phyloP scores from a whole-genome alignment of 2,113 vertebrate genomes.

The Pithys albifrons region DNA sequence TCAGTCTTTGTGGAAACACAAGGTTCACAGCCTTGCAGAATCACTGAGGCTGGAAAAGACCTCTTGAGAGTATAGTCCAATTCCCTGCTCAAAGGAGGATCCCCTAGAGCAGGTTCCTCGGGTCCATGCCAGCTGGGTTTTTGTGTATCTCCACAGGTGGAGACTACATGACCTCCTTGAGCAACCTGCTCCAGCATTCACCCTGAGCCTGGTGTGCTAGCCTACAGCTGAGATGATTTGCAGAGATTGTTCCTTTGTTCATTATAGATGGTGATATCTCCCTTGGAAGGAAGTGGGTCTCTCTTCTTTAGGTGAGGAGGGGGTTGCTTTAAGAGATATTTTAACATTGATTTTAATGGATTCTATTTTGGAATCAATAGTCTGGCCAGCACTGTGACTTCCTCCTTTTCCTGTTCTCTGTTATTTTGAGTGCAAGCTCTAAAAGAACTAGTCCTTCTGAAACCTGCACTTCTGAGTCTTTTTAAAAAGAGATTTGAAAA shows the following conservation, averaged over 20 bases:
- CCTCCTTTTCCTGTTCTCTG: slow-evolving; percentile 35
- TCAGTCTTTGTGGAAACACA: background rate
- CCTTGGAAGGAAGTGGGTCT: background rate
- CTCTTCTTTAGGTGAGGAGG: background rate
- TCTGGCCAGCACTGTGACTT: background rate
- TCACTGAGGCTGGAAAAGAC: background rate
- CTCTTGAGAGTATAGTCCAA: background rate
- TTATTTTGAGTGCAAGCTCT: background rate
- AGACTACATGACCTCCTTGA: background rate
- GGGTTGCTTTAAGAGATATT: background rate
- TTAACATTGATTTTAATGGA: background rate
- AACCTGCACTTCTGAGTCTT: background rate
- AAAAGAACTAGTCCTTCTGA: background rate
- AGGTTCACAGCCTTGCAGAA: background rate
- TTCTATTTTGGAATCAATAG: slow-evolving; percentile 27
- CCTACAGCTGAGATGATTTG: background rate
- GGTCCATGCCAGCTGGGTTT: background rate
- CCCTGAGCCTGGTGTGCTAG: background rate
- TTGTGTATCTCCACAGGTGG: background rate
- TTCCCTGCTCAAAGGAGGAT: background rate
- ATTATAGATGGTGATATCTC: background rate
- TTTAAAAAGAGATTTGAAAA: background rate
- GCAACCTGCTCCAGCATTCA: background rate
- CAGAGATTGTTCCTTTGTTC: background rate
- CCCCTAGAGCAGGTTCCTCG: background rate